A percentile compares a stretch with the other conserved stretches of the same genome.
Conservation (phyloP, 1,140 invertebrate genomes). For the Drosophila santomea region DNA sequence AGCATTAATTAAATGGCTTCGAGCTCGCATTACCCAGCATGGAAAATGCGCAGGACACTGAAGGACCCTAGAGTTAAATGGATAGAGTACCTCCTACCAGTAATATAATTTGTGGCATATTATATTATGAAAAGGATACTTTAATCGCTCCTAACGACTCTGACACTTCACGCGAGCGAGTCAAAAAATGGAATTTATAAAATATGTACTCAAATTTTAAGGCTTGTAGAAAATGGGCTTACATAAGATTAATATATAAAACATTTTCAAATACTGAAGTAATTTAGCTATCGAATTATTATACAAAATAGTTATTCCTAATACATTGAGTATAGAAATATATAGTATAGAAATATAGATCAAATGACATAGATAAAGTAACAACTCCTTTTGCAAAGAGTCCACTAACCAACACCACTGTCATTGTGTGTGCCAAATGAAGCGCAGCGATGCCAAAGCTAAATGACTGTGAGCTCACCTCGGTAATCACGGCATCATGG, state of each 20-base stretch:
- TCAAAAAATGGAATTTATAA: neutral
- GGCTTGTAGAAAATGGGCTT: too few relatives aligned
- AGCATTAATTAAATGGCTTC: conserved; percentile 68
- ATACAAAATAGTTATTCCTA: neutral
- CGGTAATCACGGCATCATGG: conserved; percentile 9
- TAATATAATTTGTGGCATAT: neutral
- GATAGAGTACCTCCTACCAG: neutral
- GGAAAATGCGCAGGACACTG: conserved; percentile 12
- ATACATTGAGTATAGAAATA: too few relatives aligned
- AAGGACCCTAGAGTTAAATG: neutral
- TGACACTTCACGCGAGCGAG: neutral
- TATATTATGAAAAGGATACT: neutral
- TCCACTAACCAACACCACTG: neutral
- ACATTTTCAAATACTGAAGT: neutral
- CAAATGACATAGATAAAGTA: too few relatives aligned
- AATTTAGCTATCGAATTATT: neutral
- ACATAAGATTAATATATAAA: too few relatives aligned
- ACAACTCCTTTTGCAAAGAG: neutral
- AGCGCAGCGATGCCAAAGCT: conserved; percentile 52
- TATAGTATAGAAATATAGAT: too few relatives aligned
- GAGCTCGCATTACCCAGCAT: conserved; percentile 13
- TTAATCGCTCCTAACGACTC: neutral
- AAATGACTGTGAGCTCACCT: conserved; percentile 37
- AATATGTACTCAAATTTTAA: neutral
- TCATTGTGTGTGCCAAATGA: conserved; percentile 34